Percentiles rank a stretch among this genome's conserved stretches.
These are phyloP conservation scores for Neocloeon triangulifer DNA, from an alignment of 1,140 invertebrate genomes.

Conservation along the genomic window DNA sequence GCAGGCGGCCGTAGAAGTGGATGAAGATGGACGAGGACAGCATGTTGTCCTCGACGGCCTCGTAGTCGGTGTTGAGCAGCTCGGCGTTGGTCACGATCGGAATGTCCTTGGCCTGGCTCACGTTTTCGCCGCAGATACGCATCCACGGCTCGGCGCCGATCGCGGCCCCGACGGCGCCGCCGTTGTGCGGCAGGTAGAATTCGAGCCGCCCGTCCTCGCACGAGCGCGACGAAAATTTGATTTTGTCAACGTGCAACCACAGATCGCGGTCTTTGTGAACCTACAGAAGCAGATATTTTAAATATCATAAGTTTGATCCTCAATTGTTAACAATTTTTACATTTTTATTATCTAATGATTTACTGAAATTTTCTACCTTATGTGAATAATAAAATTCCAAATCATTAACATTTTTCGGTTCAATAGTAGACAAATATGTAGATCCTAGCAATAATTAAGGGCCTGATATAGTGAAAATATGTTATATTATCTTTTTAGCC, in stretches of 20 bases:
- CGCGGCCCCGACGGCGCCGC: constrained; percentile 18
- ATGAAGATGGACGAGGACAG: constrained; percentile 30
- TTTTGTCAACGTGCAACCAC: constrained; percentile 66
- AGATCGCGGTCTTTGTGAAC: constrained; percentile 58
- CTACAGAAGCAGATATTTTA: too few relatives aligned
- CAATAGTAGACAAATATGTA: too few relatives aligned
- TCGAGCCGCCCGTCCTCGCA: constrained; percentile 69
- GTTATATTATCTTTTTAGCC: too few relatives aligned
- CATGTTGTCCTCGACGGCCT: constrained; percentile 25
- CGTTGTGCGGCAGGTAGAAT: constrained; percentile 31
- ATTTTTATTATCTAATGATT: too few relatives aligned
- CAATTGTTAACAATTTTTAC: too few relatives aligned
- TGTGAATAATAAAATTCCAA: too few relatives aligned
- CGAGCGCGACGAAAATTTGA: constrained; percentile 52
- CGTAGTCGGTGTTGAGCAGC: constrained; percentile 33
- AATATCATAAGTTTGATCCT: too few relatives aligned
- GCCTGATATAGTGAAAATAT: too few relatives aligned
- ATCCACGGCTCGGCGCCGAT: constrained; percentile 40
- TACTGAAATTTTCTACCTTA: too few relatives aligned
- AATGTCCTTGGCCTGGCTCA: constrained; percentile 38
- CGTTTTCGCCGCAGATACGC: constrained; percentile 60
- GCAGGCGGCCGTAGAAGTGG: constrained; percentile 45
- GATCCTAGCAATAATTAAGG: too few relatives aligned
- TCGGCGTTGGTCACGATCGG: constrained; percentile 53
- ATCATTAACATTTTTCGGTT: too few relatives aligned